These are phyloP conservation scores for Chrysaora quinquecirrha DNA, from an alignment of 30 jellyfish, hydroid and myxozoan genomes.

Conservation along the genomic window DNA sequence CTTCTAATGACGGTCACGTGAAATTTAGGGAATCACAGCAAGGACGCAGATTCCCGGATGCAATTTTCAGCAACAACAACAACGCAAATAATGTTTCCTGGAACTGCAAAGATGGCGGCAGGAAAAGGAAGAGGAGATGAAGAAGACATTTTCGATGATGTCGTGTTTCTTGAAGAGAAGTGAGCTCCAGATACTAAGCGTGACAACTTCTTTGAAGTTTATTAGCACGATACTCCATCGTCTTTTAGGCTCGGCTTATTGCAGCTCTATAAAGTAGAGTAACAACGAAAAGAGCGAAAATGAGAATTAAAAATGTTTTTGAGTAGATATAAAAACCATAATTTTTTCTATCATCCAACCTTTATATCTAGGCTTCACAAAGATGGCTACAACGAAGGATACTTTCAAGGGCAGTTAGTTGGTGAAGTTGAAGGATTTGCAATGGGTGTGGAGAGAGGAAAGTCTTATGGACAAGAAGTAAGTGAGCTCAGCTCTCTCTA, in stretches of 20 bases:
- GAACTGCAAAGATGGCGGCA: slow-evolving; percentile 11
- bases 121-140: slow-evolving; percentile 10
- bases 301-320: too few species aligned
- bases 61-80: slow-evolving; percentile 38
- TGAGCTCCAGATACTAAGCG: slow-evolving; percentile 27
- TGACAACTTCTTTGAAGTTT: too few species aligned
- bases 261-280: too few species aligned
- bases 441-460: slow-evolving; percentile 68
- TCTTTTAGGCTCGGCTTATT: too few species aligned
- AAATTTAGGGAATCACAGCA: not conserved
- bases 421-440: slow-evolving; percentile 64
- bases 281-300: too few species aligned
- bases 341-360: too few species aligned
- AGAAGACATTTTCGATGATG: slow-evolving; percentile 56
- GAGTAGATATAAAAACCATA: too few species aligned
- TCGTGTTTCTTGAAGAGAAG: slow-evolving; percentile 56
- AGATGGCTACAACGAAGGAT: slow-evolving; percentile 77
- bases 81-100: not conserved
- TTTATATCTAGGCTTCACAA: slow-evolving; percentile 53
- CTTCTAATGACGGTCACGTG: not conserved
- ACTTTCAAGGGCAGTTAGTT: slow-evolving; percentile 33
- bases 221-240: too few species aligned
- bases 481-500: too few species aligned
- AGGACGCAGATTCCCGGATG: not conserved
- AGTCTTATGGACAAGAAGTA: slow-evolving; percentile 72